Evolutionary conservation across 2,888 invertebrate genomes (phyloP).

Genomic region (Invenusta paracnida): DNA sequence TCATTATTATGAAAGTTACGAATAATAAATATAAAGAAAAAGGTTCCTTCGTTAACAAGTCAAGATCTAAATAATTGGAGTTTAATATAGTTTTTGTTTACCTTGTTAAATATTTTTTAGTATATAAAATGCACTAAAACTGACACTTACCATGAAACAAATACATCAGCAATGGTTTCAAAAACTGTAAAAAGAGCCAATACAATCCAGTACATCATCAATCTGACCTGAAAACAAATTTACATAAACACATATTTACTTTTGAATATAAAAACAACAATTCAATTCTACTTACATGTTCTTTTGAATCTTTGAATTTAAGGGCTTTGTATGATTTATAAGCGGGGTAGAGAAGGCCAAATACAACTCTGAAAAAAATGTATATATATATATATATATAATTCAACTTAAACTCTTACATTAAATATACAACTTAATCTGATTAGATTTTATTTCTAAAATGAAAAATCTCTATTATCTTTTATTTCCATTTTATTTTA

Average conservation of each 20-base stretch:
- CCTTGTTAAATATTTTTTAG: neutral
- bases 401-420: no score
- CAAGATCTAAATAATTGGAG: neutral
- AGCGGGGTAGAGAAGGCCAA: slow-evolving; percentile 27
- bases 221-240: neutral
- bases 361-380: neutral
- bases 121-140: neutral
- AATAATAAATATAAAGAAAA: neutral
- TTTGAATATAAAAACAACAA: no score
- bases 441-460: no score
- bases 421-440: no score
- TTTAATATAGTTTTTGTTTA: neutral
- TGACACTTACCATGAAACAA: neutral
- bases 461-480: no score
- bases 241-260: no score
- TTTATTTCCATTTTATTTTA: no score
- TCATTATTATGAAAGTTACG: neutral
- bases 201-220: slow-evolving; percentile 30
- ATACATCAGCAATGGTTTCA: slow-evolving; percentile 14
- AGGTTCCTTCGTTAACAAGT: neutral
- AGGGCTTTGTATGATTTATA: slow-evolving; percentile 25
- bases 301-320: neutral
- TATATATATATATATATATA: no score
- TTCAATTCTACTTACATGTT: slow-evolving; percentile 10
- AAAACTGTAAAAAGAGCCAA: slow-evolving; percentile 18